Percentiles rank a stretch among this genome's conserved stretches.
Evolutionary conservation across 2,797 vertebrate species (phyloP).

Genomic region (Syndactyla subalaris): DNA sequence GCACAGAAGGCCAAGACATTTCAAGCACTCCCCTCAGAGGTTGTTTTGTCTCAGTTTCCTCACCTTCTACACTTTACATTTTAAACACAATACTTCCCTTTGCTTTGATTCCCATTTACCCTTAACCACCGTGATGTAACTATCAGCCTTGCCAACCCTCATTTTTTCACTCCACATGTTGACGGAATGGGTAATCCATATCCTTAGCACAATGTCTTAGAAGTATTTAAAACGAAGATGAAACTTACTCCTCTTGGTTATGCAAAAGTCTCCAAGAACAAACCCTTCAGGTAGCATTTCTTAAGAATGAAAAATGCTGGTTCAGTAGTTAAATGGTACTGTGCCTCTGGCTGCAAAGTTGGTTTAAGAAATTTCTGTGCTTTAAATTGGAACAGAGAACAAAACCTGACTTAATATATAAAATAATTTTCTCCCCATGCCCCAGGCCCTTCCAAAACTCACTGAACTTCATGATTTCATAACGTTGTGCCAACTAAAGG

Average conservation of each 20-base stretch:
- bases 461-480: not conserved
- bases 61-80: not conserved
- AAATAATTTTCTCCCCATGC: not conserved
- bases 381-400: not conserved
- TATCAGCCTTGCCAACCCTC: not conserved
- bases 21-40: not conserved
- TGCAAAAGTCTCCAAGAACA: not conserved
- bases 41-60: not conserved
- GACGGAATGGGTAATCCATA: not conserved
- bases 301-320: not conserved
- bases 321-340: not conserved
- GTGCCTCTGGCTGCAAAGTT: not conserved
- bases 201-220: not conserved
- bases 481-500: not conserved
- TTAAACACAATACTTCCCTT: not conserved
- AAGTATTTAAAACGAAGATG: not conserved
- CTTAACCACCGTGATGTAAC: fast-evolving
- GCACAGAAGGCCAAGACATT: not conserved
- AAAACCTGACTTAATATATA: not conserved
- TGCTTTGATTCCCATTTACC: not conserved
- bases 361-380: not conserved
- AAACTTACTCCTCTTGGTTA: not conserved
- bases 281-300: not conserved
- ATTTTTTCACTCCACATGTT: not conserved
- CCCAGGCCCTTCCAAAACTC: not conserved